These are phyloP conservation scores for Yponomeuta plumbellus DNA, from an alignment of 2,888 invertebrate species.

Conservation along the genomic window DNA sequence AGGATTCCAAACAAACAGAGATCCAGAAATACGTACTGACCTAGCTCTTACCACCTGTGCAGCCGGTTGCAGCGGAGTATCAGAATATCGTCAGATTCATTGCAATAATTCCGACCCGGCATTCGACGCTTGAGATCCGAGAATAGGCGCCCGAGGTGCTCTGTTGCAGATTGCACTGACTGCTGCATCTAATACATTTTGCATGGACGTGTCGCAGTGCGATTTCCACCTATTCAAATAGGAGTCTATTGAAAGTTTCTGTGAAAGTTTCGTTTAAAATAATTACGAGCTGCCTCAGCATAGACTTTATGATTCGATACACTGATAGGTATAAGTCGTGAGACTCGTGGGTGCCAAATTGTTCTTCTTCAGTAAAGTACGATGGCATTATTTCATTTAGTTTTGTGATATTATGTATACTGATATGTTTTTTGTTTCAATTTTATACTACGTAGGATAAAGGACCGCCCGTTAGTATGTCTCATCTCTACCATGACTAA, in stretches of 20 bases:
- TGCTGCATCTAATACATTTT: conserved; percentile 8
- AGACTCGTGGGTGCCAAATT: too few relatives aligned
- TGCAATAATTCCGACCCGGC: conserved; percentile 24
- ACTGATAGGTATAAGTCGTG: not conserved
- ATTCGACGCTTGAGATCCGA: conserved; percentile 26
- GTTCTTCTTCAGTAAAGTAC: too few relatives aligned
- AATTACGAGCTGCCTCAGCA: not conserved
- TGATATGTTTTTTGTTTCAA: too few relatives aligned
- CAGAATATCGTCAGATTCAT: conserved; percentile 31
- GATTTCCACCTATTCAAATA: not conserved
- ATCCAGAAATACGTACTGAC: not conserved
- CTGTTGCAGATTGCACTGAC: conserved; percentile 4
- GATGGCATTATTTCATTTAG: too few relatives aligned
- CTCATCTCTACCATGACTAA: too few relatives aligned
- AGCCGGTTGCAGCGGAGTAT: not conserved
- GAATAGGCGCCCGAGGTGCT: conserved; percentile 31
- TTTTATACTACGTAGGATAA: too few relatives aligned
- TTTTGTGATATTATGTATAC: too few relatives aligned
- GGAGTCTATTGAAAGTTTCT: not conserved
- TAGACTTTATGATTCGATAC: not conserved
- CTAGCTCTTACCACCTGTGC: not conserved
- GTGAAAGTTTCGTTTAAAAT: not conserved
- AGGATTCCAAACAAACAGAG: not conserved
- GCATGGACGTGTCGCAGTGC: not conserved
- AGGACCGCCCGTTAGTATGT: too few relatives aligned